Evolutionary conservation across 2,113 vertebrate genomes (phyloP), one percentile per base, ranked within the genome.

Genomic region (Rhombomys opimus): DNA sequence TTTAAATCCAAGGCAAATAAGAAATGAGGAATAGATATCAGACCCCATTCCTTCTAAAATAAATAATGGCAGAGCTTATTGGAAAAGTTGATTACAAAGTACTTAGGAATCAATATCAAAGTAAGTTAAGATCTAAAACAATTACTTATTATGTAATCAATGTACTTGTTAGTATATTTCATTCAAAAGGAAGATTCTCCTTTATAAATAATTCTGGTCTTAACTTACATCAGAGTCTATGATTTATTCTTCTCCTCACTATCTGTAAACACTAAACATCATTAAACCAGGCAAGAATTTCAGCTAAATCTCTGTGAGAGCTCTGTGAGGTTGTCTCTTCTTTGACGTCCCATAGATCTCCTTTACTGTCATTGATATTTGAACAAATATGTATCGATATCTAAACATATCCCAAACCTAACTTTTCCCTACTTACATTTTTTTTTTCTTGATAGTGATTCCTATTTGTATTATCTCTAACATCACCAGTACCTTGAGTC

Each of bases 1-100:
- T 65, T 90, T 73, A 92, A 95, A 95, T 93, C 35, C 82, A 97
- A 90, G 18, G 5, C 27, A 95, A 77, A 85, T 67, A 61, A 92
- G 63, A 50, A 17, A 61, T 81, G 54, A 63, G 11, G 6, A 68
- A 93, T 84, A 94, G 81, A 63, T 57, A 78, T 63, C 75, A 96
- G 27, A 41, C 41, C 7, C 57, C 38, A 4, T 92, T 90, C 32
- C 18, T 85, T 23, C 81, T 67, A 92, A 96, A 95, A 91, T 22
- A 50, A 89, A 89, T 87, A 95, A 93, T 32, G 46, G 20, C 23
- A 86, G 88, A n/a, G 4, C 17, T 80, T 84, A 72, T 77, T 80
- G 32, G 7, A 95, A 68, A 90, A 73, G 1, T 65, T 77, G 32
- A 94, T 89, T 91, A 72, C 11, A 86, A 92, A 95, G 4, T 82